Evolutionary conservation across 2,113 vertebrate species (phyloP), one percentile per base, ranked within the genome.

Genomic region (Pao palembangensis): DNA sequence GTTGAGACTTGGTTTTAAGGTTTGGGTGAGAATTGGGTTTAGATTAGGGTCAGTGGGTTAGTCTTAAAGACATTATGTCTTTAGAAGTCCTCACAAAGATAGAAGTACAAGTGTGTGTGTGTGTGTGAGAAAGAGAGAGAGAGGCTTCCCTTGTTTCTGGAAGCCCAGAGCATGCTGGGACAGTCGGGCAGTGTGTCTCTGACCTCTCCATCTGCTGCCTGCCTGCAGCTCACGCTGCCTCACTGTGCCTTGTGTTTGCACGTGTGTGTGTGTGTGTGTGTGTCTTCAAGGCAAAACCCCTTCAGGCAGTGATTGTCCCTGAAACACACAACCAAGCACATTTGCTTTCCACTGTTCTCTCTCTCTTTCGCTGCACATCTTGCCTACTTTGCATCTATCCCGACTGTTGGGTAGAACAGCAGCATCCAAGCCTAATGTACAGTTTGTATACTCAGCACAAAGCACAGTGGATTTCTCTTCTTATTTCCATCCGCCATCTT

Each of bases 171-270:
- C 83, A 84, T 87, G 80, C 77, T 82, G 85, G 87, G 88, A 89
- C 86, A 87, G 82, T 62, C 54, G 87, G 86, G 78, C 82, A 87
- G 76, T 84, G 84, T 85, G 80, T 80, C 76, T 83, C 76, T 88
- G 89, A 90, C 87, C 90, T 73, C 82, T 88, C 90, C 89, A 91
- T 90, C 89, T 92, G 91, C 88, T 87, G 78, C 69, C 76, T 79
- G 83, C 78, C 80, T 81, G 63, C 65, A 83, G 81, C 78, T 71
- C 64, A 28, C 62, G 75, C 80, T 59, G 64, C 52, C 76, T 78
- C 3, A 19, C 74, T 83, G 64, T 12, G 34, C 34, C 34, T 10
- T 56, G 66, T 69, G 75, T 71, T 75, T 73, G 73, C 62, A 67
- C 75, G 57, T 79, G 43, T 51, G 53, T 21, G 52, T 56, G 68